Evolutionary conservation across 2,797 vertebrate genomes (phyloP).

Genomic region (Microcaecilia unicolor): DNA sequence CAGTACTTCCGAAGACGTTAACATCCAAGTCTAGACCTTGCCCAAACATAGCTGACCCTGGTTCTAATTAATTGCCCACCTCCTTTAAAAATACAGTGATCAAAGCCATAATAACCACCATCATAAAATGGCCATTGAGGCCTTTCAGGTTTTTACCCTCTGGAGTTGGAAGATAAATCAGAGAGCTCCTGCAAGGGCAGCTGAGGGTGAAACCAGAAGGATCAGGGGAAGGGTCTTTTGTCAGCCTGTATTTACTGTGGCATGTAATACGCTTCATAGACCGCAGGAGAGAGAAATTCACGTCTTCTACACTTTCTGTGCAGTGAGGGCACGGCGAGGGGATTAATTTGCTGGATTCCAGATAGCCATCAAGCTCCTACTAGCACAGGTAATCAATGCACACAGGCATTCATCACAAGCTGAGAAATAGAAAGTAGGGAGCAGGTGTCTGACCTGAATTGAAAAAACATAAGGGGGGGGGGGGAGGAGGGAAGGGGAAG

Average conservation of each 20-base stretch:
- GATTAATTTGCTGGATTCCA: not conserved
- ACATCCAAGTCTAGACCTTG: not conserved
- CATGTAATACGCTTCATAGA: too few relatives aligned
- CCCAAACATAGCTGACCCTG: conserved; percentile 1
- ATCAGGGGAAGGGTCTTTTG: too few relatives aligned
- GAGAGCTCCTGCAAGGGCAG: too few relatives aligned
- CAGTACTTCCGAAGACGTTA: not conserved
- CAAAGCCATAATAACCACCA: not conserved
- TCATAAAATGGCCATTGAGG: too few relatives aligned
- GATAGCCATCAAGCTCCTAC: not conserved
- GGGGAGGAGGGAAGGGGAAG: conserved; percentile 3
- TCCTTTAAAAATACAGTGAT: not conserved
- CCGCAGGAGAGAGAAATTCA: conserved; percentile 3
- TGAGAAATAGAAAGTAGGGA: conserved; percentile 7
- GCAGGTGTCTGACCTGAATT: conserved; percentile 30
- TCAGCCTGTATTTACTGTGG: too few relatives aligned
- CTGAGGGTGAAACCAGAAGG: not conserved
- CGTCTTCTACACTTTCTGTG: not conserved
- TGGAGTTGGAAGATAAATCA: too few relatives aligned
- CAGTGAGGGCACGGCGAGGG: not conserved
- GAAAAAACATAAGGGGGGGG: conserved; percentile 10
- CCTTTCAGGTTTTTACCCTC: too few relatives aligned
- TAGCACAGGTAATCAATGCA: not conserved
- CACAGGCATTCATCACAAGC: conserved; percentile 16
- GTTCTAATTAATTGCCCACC: not conserved